phyloP scores from a whole-genome alignment of 2,113 vertebrate species.

The Gracilinanus agilis region DNA sequence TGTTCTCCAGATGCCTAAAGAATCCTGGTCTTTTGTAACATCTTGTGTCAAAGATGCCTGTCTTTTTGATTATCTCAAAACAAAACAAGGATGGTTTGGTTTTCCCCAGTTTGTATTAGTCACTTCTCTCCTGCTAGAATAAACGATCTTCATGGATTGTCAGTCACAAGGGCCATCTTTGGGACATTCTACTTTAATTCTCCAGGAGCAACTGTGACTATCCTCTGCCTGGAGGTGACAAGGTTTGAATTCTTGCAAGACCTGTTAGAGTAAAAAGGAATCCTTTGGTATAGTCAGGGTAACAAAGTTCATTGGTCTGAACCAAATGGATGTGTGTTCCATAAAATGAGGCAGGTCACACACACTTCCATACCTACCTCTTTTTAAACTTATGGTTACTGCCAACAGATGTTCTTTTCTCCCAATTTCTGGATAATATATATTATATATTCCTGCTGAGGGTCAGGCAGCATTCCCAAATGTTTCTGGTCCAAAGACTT shows the following conservation, averaged over 20 bases:
- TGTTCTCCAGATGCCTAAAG: constrained; percentile 15
- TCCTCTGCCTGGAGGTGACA: neutral
- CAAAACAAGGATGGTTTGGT: neutral
- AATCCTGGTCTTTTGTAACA: constrained; percentile 24
- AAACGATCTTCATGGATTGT: neutral
- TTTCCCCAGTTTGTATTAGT: constrained; percentile 8
- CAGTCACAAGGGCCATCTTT: neutral
- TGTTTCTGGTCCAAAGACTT: constrained; percentile 71
- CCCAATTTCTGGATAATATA: constrained; percentile 50
- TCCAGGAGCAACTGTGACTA: constrained; percentile 1
- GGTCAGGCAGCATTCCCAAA: constrained; percentile 70
- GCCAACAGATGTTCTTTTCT: neutral
- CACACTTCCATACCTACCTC: constrained; percentile 69
- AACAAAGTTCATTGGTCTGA: constrained; percentile 2
- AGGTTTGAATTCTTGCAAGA: constrained; percentile 16
- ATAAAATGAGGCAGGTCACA: constrained; percentile 27
- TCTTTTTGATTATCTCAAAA: neutral
- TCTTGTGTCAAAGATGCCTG: neutral
- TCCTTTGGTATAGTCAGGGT: constrained; percentile 2
- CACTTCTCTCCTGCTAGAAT: constrained; percentile 25
- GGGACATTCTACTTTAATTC: constrained; percentile 17
- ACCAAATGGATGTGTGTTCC: constrained; percentile 39
- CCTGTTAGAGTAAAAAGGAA: neutral
- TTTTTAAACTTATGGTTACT: constrained; percentile 47
- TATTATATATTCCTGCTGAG: constrained; percentile 69